phyloP scores from a whole-genome alignment of 2,888 invertebrate species.

The Carcina quercana region DNA sequence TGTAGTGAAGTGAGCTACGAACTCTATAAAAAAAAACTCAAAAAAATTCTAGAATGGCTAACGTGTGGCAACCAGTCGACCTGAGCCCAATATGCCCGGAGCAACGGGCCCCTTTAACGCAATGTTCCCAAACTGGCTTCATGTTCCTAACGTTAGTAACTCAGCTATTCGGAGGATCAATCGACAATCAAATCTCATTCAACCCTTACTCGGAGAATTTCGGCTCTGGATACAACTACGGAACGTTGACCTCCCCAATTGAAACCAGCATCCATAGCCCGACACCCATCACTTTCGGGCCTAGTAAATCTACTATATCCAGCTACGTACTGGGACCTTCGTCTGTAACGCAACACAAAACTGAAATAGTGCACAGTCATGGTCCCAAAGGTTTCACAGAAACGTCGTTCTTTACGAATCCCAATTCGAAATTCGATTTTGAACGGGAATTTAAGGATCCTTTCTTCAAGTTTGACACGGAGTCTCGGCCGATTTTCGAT shows the following conservation, averaged over 20 bases:
- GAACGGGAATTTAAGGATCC: constrained; percentile 18
- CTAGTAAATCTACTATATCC: constrained; percentile 13
- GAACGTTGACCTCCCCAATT: constrained; percentile 7
- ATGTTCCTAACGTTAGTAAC: constrained; percentile 75
- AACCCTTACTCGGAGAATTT: constrained; percentile 19
- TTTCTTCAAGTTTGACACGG: constrained; percentile 16
- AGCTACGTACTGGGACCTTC: constrained; percentile 17
- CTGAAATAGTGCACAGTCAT: constrained; percentile 25
- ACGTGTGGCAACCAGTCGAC: constrained; percentile 73
- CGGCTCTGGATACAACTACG: constrained; percentile 5
- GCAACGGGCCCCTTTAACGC: constrained; percentile 62
- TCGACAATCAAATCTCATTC: constrained; percentile 34
- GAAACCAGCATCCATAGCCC: constrained; percentile 11
- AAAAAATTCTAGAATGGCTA: constrained; percentile 13
- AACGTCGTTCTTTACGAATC: constrained; percentile 30
- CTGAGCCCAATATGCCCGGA: constrained; percentile 68
- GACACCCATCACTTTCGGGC: constrained; percentile 16
- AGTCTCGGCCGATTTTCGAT: constrained; percentile 18
- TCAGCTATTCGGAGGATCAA: constrained; percentile 71
- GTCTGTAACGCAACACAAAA: constrained; percentile 22
- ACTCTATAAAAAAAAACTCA: neutral
- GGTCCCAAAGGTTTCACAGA: constrained; percentile 30
- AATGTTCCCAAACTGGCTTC: constrained; percentile 73
- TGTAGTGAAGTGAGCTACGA: neutral
- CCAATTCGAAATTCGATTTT: constrained; percentile 23